phyloP scores from a whole-genome alignment of 1,140 invertebrate genomes.

The Lasaia peninsularis region DNA sequence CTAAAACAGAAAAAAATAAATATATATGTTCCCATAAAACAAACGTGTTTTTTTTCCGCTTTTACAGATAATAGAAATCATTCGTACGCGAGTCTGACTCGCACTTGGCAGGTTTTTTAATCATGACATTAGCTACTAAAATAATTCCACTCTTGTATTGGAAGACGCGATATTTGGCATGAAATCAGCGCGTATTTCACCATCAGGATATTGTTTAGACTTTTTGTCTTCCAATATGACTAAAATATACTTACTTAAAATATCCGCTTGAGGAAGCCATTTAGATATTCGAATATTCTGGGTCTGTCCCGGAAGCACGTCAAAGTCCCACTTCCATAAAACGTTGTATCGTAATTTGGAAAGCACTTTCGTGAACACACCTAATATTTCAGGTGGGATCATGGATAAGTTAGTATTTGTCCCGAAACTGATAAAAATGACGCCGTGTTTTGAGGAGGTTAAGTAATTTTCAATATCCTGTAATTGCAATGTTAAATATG shows the following conservation, averaged over 20 bases:
- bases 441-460: constrained; percentile 29
- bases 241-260: constrained; percentile 60
- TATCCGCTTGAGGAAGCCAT: constrained; percentile 77
- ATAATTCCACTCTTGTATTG: too few species aligned
- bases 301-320: constrained; percentile 32
- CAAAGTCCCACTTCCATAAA: constrained; percentile 74
- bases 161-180: too few species aligned
- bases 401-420: constrained; percentile 59
- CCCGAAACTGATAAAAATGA: constrained; percentile 39
- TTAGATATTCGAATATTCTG: constrained; percentile 52
- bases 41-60: too few species aligned
- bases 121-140: too few species aligned
- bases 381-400: constrained; percentile 47
- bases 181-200: too few species aligned
- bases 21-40: too few species aligned
- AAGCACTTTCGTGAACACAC: constrained; percentile 64
- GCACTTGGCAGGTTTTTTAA: too few species aligned
- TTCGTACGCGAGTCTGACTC: too few species aligned
- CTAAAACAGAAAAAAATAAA: too few species aligned
- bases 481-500: background rate
- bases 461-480: constrained; percentile 28
- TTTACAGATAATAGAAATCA: too few species aligned
- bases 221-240: too few species aligned
- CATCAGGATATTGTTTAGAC: too few species aligned
- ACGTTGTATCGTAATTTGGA: constrained; percentile 64